These are phyloP conservation scores for Morpho helenor DNA, from an alignment of 2,888 invertebrate genomes.

Conservation along the genomic window DNA sequence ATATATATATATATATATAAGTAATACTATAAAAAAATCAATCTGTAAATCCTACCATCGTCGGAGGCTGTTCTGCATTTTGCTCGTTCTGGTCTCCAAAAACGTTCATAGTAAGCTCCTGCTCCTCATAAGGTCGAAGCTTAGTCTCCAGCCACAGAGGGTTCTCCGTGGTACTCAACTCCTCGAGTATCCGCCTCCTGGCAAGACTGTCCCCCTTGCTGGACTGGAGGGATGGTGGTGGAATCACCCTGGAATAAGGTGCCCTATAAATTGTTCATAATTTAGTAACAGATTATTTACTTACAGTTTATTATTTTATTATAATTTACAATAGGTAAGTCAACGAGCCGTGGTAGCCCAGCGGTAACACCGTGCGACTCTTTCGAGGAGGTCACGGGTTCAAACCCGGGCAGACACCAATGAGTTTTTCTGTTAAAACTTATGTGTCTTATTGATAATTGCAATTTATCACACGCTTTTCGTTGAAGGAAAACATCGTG, in stretches of 20 bases:
- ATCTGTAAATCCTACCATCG: slow-evolving; percentile 14
- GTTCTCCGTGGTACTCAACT: slow-evolving; percentile 93
- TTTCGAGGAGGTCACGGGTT: too few species aligned
- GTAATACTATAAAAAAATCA: too few species aligned
- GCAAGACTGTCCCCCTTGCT: slow-evolving; percentile 91
- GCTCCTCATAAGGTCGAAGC: slow-evolving; percentile 93
- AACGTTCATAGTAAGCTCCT: slow-evolving; percentile 95
- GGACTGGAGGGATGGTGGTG: slow-evolving; percentile 88
- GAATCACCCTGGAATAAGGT: slow-evolving; percentile 81
- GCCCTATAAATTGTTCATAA: slow-evolving; percentile 18
- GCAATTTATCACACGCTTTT: too few species aligned
- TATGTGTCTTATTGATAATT: too few species aligned
- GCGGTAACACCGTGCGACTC: too few species aligned
- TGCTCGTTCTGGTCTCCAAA: slow-evolving; percentile 80
- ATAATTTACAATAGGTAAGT: too few species aligned
- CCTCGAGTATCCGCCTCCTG: slow-evolving; percentile 90
- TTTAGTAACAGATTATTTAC: neutral
- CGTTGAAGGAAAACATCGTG: too few species aligned
- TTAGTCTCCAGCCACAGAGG: slow-evolving; percentile 96
- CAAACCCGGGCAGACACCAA: too few species aligned
- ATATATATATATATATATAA: too few species aligned
- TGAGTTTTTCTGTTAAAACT: too few species aligned
- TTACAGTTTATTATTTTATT: too few species aligned
- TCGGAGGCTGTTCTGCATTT: slow-evolving; percentile 39
- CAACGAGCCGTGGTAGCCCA: too few species aligned